Base-by-base conservation (phyloP, 2,888 invertebrate genomes). In the Eledone cirrhosa region DNA sequence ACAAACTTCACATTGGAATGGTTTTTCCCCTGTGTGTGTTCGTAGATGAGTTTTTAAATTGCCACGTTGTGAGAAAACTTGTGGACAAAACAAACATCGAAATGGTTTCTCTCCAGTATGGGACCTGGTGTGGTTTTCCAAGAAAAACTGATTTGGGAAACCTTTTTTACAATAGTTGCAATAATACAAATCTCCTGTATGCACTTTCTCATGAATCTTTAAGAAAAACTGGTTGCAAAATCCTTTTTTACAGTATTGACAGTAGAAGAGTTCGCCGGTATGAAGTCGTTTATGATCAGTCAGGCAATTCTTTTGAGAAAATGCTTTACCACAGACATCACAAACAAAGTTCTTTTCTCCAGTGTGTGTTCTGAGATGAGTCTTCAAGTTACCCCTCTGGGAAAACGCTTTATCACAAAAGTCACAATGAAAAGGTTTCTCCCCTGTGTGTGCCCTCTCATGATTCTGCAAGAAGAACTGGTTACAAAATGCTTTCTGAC, bases 91-190 rank as follows among this genome's bases (percentile, higher is more conserved):
- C 11, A 72, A 33, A 72, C 72, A 72, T 4, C 41, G 33, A 31
- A 72, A 72, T 22, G 72, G 72, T n/a, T 72, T 72, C 33, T 72
- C 72, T 33, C 72, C 72, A 4, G 72, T 72, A n/a, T 72, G 72
- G 19, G 72, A 72, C 33, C 72, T 31, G 13, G 72, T 72, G 22
- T 72, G 72, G 41, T 72, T 72, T 24, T 72, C 72, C 22, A 72
- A 31, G n/a, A 72, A 72, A 24, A 72, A 72, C 22, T 33, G 72
- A 29, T 72, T 72, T 1, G 72, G 72, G 31, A 72, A 72, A n/a
- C 72, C 72, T n/a, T 72, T 72, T 22, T 72, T 72, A 22, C 72
- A 72, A 22, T 72, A 72, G n/a, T 31, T 72, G 14, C 72, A 72
- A n/a, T 72, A 72, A 41, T 41, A 72, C 22, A 72, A 22, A 33